A percentile compares a stretch with the other conserved stretches of the same genome.
Evolutionary conservation across 2,888 invertebrate species (phyloP).

Genomic region (Scelioninae gen. 1): DNA sequence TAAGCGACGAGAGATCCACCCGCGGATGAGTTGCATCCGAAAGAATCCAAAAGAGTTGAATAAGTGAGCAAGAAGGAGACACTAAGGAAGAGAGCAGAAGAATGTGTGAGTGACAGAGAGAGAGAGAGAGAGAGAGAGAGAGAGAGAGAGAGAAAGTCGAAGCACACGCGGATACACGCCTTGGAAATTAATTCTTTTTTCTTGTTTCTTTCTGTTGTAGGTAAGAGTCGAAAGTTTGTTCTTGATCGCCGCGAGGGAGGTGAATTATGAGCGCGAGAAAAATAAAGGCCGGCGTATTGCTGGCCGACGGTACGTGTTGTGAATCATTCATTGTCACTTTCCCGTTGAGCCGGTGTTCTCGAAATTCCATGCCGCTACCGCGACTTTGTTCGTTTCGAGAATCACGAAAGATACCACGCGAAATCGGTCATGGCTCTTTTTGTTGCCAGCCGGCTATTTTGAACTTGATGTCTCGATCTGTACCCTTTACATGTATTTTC

Average conservation of each 20-base stretch:
- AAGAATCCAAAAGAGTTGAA: constrained; percentile 13
- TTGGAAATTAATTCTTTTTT: constrained; percentile 70
- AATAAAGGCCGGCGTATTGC: constrained; percentile 68
- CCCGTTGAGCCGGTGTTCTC: constrained; percentile 68
- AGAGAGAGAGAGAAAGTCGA: constrained; percentile 13
- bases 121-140: not conserved
- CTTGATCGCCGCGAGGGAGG: constrained; percentile 69
- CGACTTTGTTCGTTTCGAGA: constrained; percentile 67
- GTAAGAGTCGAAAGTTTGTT: constrained; percentile 74
- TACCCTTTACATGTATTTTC: constrained; percentile 33
- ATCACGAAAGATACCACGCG: constrained; percentile 63
- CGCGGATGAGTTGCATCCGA: constrained; percentile 52
- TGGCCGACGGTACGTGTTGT: constrained; percentile 72
- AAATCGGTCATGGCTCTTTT: constrained; percentile 68
- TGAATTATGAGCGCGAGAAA: constrained; percentile 72
- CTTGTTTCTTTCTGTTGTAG: constrained; percentile 74
- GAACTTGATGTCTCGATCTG: constrained; percentile 29
- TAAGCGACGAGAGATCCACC: constrained; percentile 70
- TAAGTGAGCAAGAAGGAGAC: constrained; percentile 3
- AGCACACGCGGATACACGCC: constrained; percentile 46
- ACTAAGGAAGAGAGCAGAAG: not conserved
- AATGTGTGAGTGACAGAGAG: not conserved
- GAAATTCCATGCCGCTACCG: constrained; percentile 65
- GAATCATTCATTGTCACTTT: constrained; percentile 75
- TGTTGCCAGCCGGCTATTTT: constrained; percentile 46